Evolutionary conservation across 2,797 vertebrate species (phyloP).

Genomic region (Cirrhinus molitorella): DNA sequence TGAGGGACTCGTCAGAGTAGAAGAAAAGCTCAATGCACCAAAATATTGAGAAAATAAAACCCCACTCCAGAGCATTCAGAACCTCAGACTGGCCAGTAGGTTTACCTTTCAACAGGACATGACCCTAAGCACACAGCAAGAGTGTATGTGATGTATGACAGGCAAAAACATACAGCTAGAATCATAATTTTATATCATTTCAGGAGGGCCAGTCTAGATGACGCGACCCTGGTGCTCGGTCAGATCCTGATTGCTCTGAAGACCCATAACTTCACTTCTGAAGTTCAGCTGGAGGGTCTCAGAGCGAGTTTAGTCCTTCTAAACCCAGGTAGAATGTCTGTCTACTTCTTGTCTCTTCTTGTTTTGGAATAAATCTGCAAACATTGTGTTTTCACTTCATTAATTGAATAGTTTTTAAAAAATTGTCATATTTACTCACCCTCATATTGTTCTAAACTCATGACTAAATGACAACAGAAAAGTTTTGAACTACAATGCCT

Average conservation of each 20-base stretch:
- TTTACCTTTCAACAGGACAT: too few relatives aligned
- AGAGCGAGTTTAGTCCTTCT: slow-evolving; percentile 87
- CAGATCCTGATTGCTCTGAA: slow-evolving; percentile 87
- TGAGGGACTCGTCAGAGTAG: too few relatives aligned
- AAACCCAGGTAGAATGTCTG: slow-evolving; percentile 81
- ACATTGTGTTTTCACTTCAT: background rate
- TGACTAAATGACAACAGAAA: too few relatives aligned
- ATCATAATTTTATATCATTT: background rate
- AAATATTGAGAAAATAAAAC: too few relatives aligned
- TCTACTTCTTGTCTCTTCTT: background rate
- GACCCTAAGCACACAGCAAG: too few relatives aligned
- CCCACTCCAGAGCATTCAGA: too few relatives aligned
- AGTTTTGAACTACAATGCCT: background rate
- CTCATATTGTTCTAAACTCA: background rate
- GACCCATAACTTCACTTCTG: slow-evolving; percentile 81
- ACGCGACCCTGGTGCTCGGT: slow-evolving; percentile 82
- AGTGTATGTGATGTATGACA: background rate
- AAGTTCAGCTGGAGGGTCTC: slow-evolving; percentile 90
- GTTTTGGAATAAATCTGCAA: background rate
- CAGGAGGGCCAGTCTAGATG: slow-evolving; percentile 86
- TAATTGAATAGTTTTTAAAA: background rate
- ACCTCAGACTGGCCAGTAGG: too few relatives aligned
- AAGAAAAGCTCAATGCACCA: too few relatives aligned
- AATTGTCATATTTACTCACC: background rate
- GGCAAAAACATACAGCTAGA: background rate